Conservation (phyloP, 2,113 vertebrate species). For the Mirounga angustirostris region DNA sequence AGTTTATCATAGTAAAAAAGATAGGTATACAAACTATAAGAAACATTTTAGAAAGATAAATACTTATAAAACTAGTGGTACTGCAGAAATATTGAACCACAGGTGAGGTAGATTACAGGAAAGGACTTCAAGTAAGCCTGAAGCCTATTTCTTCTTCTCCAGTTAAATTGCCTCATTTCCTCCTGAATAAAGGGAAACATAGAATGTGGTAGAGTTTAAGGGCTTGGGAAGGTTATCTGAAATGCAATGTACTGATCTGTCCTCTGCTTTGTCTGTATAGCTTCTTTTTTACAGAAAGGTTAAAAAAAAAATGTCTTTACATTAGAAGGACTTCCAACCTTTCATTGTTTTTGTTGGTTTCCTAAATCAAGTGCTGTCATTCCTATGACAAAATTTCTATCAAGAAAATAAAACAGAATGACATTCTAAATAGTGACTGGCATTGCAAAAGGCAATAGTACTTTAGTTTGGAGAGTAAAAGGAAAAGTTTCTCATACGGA, state of each 20-base stretch:
- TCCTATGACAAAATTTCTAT: neutral
- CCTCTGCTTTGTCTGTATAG: neutral
- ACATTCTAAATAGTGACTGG: neutral
- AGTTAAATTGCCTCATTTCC: neutral
- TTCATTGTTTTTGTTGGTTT: neutral
- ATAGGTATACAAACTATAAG: neutral
- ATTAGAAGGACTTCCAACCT: neutral
- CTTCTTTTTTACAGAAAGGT: neutral
- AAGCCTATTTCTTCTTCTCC: neutral
- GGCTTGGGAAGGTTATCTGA: neutral
- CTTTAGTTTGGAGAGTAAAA: neutral
- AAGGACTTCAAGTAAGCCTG: neutral
- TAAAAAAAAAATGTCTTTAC: rapidly evolving
- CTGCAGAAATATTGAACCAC: neutral
- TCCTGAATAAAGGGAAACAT: neutral
- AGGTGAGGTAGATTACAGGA: neutral
- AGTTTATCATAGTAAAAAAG: neutral
- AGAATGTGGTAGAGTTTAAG: neutral
- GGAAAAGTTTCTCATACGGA: neutral
- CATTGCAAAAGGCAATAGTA: neutral
- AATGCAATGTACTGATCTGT: neutral
- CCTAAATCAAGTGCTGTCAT: neutral
- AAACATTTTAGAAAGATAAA: neutral
- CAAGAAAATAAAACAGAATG: conserved; percentile 1
- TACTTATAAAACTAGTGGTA: neutral